Evolutionary conservation across 1,140 invertebrate species (phyloP).

Genomic region (Pogonus chalceus): DNA sequence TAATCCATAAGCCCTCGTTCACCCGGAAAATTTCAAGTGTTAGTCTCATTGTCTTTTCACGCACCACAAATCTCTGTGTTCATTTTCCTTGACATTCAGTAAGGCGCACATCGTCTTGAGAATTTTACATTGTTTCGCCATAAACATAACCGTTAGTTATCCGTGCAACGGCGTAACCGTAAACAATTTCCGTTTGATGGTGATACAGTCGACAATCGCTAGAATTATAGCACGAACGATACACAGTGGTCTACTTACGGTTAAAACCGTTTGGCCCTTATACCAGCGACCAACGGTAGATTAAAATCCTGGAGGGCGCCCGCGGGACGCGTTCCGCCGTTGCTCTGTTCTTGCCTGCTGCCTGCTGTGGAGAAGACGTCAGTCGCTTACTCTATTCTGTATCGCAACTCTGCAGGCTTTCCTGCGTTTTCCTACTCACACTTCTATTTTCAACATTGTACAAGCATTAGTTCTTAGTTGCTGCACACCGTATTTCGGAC

Average conservation of each 20-base stretch:
- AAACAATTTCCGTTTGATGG: conserved; percentile 3
- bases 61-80: conserved; percentile 1
- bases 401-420: too few species aligned
- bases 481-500: too few species aligned
- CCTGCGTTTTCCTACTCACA: too few species aligned
- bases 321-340: neutral
- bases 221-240: conserved; percentile 5
- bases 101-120: neutral
- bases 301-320: conserved; percentile 4
- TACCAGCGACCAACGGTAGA: neutral
- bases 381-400: too few species aligned
- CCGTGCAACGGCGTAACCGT: neutral
- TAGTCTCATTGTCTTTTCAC: neutral
- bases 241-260: conserved; percentile 3
- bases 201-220: conserved; percentile 4
- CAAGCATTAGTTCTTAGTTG: too few species aligned
- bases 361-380: too few species aligned
- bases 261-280: conserved; percentile 1
- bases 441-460: too few species aligned
- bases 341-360: too few species aligned
- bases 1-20: neutral
- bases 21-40: neutral
- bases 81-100: conserved; percentile 1
- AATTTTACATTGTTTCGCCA: conserved; percentile 4
- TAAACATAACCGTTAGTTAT: conserved; percentile 7